A percentile compares a stretch with the other conserved stretches of the same genome.
phyloP scores from a whole-genome alignment of 1,140 invertebrate genomes.

The Ceratoteleas bidentatus region DNA sequence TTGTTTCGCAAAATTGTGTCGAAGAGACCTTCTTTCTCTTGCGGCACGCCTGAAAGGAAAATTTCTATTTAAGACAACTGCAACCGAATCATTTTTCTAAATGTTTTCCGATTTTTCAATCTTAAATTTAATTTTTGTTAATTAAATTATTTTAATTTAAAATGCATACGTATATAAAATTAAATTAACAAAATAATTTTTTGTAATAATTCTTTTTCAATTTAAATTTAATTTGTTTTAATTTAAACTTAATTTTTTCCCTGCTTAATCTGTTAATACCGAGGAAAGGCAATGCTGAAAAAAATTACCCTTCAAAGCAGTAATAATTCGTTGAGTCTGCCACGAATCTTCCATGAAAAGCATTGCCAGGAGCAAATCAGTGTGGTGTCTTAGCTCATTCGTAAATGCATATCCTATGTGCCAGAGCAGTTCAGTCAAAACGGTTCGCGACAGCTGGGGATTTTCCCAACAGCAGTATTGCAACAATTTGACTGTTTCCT shows the following conservation, averaged over 20 bases:
- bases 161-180: no score
- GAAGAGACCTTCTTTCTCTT: constrained; percentile 95
- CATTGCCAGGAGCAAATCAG: constrained; percentile 93
- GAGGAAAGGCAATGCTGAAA: no score
- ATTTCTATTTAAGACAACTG: neutral
- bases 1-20: constrained; percentile 96
- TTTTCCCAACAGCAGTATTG: constrained; percentile 99
- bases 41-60: constrained; percentile 86
- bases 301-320: constrained; percentile 91
- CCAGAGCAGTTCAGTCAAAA: constrained; percentile 95
- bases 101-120: no score
- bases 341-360: constrained; percentile 96
- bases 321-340: constrained; percentile 95
- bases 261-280: no score
- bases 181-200: no score
- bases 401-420: constrained; percentile 97
- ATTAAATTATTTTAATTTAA: no score
- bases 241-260: no score
- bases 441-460: constrained; percentile 93
- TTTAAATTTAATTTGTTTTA: neutral
- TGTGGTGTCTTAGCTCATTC: constrained; percentile 95
- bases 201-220: neutral
- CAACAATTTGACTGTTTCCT: constrained; percentile 93
- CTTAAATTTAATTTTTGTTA: neutral
- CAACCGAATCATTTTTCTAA: no score